Evolutionary conservation across 2,888 invertebrate species (phyloP).

Genomic region (Dasypogon diadema): DNA sequence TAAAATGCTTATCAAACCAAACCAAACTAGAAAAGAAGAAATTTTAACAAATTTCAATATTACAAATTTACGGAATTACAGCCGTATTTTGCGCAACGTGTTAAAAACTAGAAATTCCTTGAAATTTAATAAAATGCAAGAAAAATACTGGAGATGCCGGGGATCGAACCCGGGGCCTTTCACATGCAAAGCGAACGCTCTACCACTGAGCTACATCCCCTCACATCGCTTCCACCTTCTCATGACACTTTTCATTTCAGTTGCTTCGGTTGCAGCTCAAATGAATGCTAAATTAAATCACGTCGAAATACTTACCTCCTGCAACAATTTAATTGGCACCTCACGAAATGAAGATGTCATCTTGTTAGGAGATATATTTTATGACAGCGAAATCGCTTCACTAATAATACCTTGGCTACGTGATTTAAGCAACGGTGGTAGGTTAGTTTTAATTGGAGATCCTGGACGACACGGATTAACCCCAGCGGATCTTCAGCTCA

Average conservation of each 20-base stretch:
- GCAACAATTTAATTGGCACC: conserved; percentile 69
- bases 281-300: conserved; percentile 72
- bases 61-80: no score
- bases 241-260: conserved; percentile 65
- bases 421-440: conserved; percentile 62
- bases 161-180: conserved; percentile 96
- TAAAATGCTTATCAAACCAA: no score
- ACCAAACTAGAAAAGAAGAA: no score
- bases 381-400: conserved; percentile 73
- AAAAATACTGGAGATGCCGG: conserved; percentile 81
- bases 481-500: conserved; percentile 63
- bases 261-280: conserved; percentile 69
- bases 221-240: not conserved
- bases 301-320: conserved; percentile 66
- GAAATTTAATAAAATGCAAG: conserved; percentile 54
- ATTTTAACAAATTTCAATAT: no score
- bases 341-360: conserved; percentile 70
- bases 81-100: no score
- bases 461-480: conserved; percentile 74
- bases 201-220: conserved; percentile 98
- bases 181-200: conserved; percentile 99
- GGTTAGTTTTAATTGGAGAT: conserved; percentile 69
- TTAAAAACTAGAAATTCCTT: no score
- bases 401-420: conserved; percentile 72
- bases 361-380: conserved; percentile 79